Evolutionary conservation across 2,797 vertebrate species (phyloP).

Genomic region (Stomatorhinus walkeri): DNA sequence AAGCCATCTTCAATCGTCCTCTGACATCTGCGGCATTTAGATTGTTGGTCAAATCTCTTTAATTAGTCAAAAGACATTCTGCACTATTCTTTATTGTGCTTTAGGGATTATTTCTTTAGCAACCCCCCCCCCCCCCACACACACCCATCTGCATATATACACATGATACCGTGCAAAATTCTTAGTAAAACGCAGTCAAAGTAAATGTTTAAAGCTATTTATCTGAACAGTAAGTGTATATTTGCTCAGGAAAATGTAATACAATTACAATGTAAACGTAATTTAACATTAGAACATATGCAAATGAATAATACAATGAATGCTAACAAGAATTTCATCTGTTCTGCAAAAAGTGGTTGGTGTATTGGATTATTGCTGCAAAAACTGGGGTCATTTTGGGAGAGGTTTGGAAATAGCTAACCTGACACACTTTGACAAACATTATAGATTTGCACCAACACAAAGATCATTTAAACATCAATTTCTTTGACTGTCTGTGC

Average conservation of each 20-base stretch:
- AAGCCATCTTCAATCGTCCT: constrained; percentile 31
- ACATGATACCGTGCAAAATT: background rate
- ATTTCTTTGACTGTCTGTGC: background rate
- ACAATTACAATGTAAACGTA: background rate
- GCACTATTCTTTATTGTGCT: background rate
- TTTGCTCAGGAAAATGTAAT: background rate
- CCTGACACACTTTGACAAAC: background rate
- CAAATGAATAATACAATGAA: background rate
- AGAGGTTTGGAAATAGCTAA: background rate
- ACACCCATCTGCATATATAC: background rate
- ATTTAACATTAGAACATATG: background rate
- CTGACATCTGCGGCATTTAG: constrained; percentile 22
- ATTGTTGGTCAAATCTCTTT: constrained; percentile 50
- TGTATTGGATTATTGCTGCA: background rate
- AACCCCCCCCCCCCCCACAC: background rate
- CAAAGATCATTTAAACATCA: background rate
- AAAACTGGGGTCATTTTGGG: background rate
- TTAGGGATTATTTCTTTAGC: background rate
- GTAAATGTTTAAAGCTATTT: background rate
- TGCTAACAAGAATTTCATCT: background rate
- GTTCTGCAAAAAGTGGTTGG: background rate
- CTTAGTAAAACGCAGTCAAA: background rate
- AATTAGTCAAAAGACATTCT: constrained; percentile 47
- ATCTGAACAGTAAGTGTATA: background rate
- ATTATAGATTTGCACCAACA: background rate